Evolutionary conservation across 2,113 vertebrate species (phyloP), one percentile per base, ranked within the genome.

Genomic region (Tichodroma muraria): DNA sequence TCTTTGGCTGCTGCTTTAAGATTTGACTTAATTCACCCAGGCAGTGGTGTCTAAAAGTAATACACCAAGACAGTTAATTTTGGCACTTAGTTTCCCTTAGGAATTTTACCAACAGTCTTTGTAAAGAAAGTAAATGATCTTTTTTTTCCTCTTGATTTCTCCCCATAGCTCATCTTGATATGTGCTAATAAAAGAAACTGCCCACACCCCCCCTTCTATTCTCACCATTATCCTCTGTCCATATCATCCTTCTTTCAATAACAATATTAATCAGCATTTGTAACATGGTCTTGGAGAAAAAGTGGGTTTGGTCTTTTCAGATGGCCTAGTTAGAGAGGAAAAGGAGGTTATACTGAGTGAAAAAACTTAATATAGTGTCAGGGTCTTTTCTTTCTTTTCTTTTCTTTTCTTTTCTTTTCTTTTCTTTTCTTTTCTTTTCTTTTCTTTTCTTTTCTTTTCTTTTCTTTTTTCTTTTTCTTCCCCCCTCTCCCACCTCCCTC

Each of bases 91-190:
- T 92, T 72, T 97, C 97, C 94, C 96, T 93, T 94, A 97, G 97
- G 97, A 97, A 96, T 98, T 97, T 97, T 96, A 97, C 96, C 94
- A 97, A 95, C 89, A 92, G 90, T 90, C 84, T 96, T 97, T 92
- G 93, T 83, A 96, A 97, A 97, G 89, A 96, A 97, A 97, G 96
- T 96, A 97, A 96, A 92, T 96, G 5, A 87, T 92, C 61, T 65
- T 90, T 80, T 93, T 93, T 85, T 92, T 68, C 77, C 40, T 96
- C 93, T 94, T 64, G 18, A 44, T 91, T 95, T 94, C 85, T 68
- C 81, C 66, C 45, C 86, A 93, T 95, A 97, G 93, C 93, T 96
- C 76, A 85, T 95, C 89, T 88, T 83, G 79, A 75, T 89, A 95
- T 56, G 71, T 80, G 52, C 85, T 93, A 91, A 88, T 95, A 89